phyloP scores from a whole-genome alignment of 2,797 vertebrate genomes.

The Gambusia yucatana region DNA sequence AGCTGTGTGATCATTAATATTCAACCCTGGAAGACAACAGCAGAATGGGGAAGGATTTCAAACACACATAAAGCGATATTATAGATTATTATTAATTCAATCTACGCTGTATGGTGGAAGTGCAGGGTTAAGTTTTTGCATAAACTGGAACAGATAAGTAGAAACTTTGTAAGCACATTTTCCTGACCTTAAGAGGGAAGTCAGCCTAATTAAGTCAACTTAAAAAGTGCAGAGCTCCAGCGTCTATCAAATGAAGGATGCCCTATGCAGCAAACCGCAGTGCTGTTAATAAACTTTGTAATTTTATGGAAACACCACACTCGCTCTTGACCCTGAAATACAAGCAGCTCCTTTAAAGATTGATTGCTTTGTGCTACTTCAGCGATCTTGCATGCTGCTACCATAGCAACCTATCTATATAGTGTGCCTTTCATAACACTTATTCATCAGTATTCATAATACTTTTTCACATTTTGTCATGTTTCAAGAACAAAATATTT shows the following conservation, averaged over 20 bases:
- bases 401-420: not conserved
- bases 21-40: conserved; percentile 13
- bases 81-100: conserved; percentile 13
- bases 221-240: conserved; percentile 22
- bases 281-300: conserved; percentile 21
- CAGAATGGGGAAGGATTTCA: conserved; percentile 6
- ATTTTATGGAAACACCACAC: conserved; percentile 14
- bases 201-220: not conserved
- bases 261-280: conserved; percentile 37
- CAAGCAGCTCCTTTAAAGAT: conserved; percentile 2
- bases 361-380: not conserved
- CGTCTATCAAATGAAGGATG: conserved; percentile 21
- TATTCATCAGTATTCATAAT: not conserved
- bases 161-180: not conserved
- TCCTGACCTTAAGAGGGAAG: not conserved
- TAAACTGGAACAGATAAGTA: not conserved
- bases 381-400: not conserved
- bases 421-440: not conserved
- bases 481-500: not conserved
- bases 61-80: conserved; percentile 16
- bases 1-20: conserved; percentile 38
- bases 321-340: not conserved
- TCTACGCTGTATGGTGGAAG: not conserved
- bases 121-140: not conserved
- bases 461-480: not conserved